Base-by-base conservation (phyloP, 2,113 vertebrate species). In the Phrynosoma blainvillii region DNA sequence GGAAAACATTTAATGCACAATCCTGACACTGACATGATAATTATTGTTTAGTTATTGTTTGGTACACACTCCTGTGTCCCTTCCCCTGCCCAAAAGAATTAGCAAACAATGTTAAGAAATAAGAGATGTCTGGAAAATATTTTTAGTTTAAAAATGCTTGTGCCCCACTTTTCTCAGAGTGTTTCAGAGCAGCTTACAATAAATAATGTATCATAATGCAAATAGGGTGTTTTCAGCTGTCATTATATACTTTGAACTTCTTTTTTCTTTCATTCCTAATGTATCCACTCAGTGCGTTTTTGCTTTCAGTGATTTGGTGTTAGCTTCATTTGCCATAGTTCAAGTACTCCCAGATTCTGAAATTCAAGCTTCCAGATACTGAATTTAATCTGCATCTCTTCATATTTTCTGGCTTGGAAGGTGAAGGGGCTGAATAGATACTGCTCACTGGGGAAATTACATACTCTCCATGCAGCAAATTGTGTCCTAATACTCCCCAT, bases 151-250 rank as follows among this genome's bases (percentile, higher is more conserved):
- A 77, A 85, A 65, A 85, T n/a, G 59, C 40, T 66, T 68, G 25
- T 68, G 59, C 40, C 59, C 36, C 21, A 23, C 11, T 79, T 25
- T 79, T 30, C 20, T 27, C 52, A 36, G 3, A 36, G 65, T 13
- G n/a, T 27, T n/a, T 86, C 65, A 79, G 27, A 87, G 47, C n/a
- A 54, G 62, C 77, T 79, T 70, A 27, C 42, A 59, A 71, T 87
- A 79, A 87, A 87, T 79, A 80, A 80, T 71, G 85, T 11, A 80
- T 87, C 13, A 30, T 6, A 71, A 80, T 87, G 85, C 78, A 87
- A 80, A 87, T 71, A 4, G 14, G 21, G 12, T 32, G 47, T 59
- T 80, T 71, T 87, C 77, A 71, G 59, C n/a, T 79, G 21, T 25
- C 74, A 83, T n/a, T 77, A 36, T 27, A 68, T 4, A 56, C 65